Base-by-base conservation (phyloP, 2,888 invertebrate genomes). In the Pseudococcus longispinus region DNA sequence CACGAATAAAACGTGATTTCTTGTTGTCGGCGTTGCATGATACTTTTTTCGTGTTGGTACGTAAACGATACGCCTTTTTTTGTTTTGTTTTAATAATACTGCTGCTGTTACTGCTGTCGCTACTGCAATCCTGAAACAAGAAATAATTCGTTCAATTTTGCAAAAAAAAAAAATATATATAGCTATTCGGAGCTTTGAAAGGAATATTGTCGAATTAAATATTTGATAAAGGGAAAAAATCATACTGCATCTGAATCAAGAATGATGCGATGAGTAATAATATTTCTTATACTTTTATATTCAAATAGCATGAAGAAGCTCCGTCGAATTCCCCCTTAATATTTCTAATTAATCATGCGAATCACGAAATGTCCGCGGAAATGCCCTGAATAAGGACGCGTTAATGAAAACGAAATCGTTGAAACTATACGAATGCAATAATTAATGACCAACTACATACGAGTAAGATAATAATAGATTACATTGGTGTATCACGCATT, bases 121-220 rank as follows among this genome's bases (percentile, higher is more conserved):
- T 85, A 85, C 85, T 85, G 44, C 65, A 85, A 85, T 74, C 70
- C 84, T 84, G 15, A 23, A 85, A 46, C 77, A 42, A 13, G n/a
- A 80, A 20, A 80, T 32, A 74, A 37, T 74, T 80, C 42, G 42
- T 20, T 42, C 5, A 80, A 42, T 80, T n/a, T 42, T 11, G 20
- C 18, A 9, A 11, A 15, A 2, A 20, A 20, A 80, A 42, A 20
- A 42, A 42, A 11, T 11, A 5, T 5, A n/a, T n/a, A n/a, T n/a
- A n/a, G n/a, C n/a, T n/a, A n/a, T n/a, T n/a, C n/a, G n/a, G n/a
- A n/a, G n/a, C n/a, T n/a, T n/a, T n/a, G n/a, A n/a, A 37, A 6
- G 5, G 37, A 37, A 37, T 46, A 46, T 46, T 6, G 44, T 46
- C n/a, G n/a, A n/a, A 46, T 46, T 46, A 6, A 13, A 46, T 46